Percentiles rank a stretch among this genome's conserved stretches.
phyloP scores from a whole-genome alignment of 2,888 invertebrate species.

The Ischnus inquisitorius region DNA sequence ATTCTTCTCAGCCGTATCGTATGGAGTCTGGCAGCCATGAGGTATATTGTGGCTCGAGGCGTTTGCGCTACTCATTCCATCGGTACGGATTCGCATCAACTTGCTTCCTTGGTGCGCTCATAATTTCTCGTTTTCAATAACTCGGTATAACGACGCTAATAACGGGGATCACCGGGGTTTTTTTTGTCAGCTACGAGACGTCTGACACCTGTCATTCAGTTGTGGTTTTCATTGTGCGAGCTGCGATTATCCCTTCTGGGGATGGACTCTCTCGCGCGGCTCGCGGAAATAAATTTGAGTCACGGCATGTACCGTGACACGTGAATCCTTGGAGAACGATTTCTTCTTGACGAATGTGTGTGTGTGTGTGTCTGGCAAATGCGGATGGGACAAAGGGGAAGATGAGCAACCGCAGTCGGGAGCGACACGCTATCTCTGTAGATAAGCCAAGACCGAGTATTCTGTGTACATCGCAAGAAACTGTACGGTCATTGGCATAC shows the following conservation, averaged over 20 bases:
- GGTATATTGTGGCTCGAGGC: background rate
- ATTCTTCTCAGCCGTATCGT: constrained; percentile 31
- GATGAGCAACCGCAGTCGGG: constrained; percentile 14
- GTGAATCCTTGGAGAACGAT: constrained; percentile 45
- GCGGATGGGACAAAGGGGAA: constrained; percentile 16
- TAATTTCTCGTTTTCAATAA: constrained; percentile 11
- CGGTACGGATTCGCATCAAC: background rate
- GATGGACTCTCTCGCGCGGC: background rate
- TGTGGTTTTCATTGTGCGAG: constrained; percentile 14
- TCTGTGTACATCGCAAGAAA: background rate
- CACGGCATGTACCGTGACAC: constrained; percentile 43
- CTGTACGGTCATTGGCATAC: constrained; percentile 3
- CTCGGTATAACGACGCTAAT: constrained; percentile 4
- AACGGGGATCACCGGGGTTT: background rate
- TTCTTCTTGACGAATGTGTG: constrained; percentile 9
- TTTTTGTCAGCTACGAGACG: background rate
- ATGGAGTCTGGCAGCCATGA: constrained; percentile 1
- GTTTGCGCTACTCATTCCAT: background rate
- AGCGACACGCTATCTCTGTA: constrained; percentile 21
- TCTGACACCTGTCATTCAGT: constrained; percentile 23
- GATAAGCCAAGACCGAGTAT: background rate
- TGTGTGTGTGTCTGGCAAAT: background rate
- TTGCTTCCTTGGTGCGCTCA: background rate
- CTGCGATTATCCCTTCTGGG: background rate
- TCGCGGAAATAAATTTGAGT: constrained; percentile 40